Evolutionary conservation across 2,113 vertebrate species (phyloP), one percentile per base, ranked within the genome.

Genomic region (Anarrhichthys ocellatus): DNA sequence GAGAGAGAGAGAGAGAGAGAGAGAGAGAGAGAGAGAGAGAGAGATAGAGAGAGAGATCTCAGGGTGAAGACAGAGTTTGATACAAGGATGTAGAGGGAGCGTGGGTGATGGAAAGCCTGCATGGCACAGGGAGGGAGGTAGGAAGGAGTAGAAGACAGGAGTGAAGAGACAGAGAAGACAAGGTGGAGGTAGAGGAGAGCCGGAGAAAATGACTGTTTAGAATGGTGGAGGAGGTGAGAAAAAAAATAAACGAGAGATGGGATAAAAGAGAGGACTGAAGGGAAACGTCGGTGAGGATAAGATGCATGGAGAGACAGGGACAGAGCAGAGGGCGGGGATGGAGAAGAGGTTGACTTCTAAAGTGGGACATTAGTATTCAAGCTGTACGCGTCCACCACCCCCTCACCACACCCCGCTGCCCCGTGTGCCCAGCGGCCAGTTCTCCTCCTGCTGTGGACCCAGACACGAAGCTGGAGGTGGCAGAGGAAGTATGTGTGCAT

Each of bases 281-380:
- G 65, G 58, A 86, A 76, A 46, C 58, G 77, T 76, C 22, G 52
- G 73, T 14, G 42, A 77, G 50, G 69, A 72, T 58, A 85, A 78
- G 69, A 80, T 69, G 77, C 61, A 79, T 77, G 67, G 82, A 77
- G 69, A 82, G 67, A 81, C 52, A 24, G 80, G 78, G 87, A 80
- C 82, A 63, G 86, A 83, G 64, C 61, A 92, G 92, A 85, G 61
- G 83, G 72, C 40, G 72, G 44, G 74, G 95, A 95, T 92, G 95
- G 79, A 86, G 94, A 91, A 92, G 91, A 93, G 93, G 95, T 94
- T 91, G 92, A 93, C 95, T 87, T 93, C 95, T 96, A 96, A 95
- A 95, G 94, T 89, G 92, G 96, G 88, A 92, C 88, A 99, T 98
- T 97, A 98, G 96, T 96, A 98, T 97, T 96, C 96, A 96, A 81